Evolutionary conservation across 2,113 vertebrate genomes (phyloP).

Genomic region (Sphaerodactylus townsendi): DNA sequence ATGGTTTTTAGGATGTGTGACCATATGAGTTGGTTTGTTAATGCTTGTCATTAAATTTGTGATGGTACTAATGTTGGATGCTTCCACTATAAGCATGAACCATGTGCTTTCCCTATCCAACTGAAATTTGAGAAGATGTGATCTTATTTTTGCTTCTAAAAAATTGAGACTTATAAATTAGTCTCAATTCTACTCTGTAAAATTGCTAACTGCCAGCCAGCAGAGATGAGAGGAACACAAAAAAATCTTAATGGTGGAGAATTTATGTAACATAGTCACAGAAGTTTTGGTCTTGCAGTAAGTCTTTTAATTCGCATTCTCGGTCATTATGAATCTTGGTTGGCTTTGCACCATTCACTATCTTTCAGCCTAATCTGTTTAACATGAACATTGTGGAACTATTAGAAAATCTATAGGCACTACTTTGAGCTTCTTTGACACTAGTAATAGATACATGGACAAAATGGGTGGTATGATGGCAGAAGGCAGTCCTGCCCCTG

Average conservation of each 20-base stretch:
- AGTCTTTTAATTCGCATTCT: not conserved
- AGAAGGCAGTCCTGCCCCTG: too few species aligned
- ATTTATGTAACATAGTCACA: not conserved
- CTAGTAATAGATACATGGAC: not conserved
- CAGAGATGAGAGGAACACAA: not conserved
- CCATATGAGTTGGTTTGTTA: not conserved
- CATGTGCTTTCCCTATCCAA: not conserved
- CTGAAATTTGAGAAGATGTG: not conserved
- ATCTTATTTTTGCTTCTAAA: not conserved
- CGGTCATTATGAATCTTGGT: not conserved
- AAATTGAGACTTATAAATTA: not conserved
- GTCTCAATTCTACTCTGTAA: not conserved
- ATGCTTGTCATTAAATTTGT: not conserved
- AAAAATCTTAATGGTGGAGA: not conserved
- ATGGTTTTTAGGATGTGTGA: not conserved
- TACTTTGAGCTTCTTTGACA: not conserved
- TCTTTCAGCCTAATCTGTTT: not conserved
- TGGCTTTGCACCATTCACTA: not conserved
- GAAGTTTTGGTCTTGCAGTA: not conserved
- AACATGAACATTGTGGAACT: not conserved
- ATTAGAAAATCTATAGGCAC: too few species aligned
- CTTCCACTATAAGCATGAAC: not conserved
- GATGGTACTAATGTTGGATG: not conserved
- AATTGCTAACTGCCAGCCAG: not conserved
- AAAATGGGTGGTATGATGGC: too few species aligned